Conservation (phyloP, 1,140 invertebrate genomes). For the Drosophila arizonae region DNA sequence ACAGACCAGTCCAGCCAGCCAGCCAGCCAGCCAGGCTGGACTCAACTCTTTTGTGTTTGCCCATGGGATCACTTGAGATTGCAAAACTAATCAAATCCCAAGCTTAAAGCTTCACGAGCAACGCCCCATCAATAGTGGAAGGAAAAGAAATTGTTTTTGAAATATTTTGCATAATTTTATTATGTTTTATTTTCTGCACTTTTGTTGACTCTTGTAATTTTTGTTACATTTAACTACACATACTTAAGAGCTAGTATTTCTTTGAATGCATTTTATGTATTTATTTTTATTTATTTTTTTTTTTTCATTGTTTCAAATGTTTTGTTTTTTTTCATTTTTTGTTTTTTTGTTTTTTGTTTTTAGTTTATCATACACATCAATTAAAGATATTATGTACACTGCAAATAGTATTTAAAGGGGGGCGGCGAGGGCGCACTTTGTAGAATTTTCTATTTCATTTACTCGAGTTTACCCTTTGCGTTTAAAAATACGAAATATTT, state of each 20-base stretch:
- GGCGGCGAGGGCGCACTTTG: neutral
- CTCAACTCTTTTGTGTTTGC: slow-evolving; percentile 12
- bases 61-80: slow-evolving; percentile 27
- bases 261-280: slow-evolving; percentile 44
- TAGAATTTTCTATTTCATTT: slow-evolving; percentile 8
- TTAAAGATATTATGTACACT: slow-evolving; percentile 48
- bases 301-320: slow-evolving; percentile 21
- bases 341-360: neutral
- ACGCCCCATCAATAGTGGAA: slow-evolving; percentile 11
- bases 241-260: slow-evolving; percentile 64
- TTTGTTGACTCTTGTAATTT: slow-evolving; percentile 63
- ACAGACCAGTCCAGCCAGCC: too few relatives aligned
- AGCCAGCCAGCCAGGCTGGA: neutral
- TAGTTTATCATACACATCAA: slow-evolving; percentile 37
- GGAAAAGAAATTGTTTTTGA: neutral
- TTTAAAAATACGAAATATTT: slow-evolving; percentile 63
- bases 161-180: slow-evolving; percentile 76
- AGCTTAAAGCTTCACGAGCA: slow-evolving; percentile 13
- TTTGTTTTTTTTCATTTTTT: slow-evolving; percentile 31
- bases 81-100: slow-evolving; percentile 42
- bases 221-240: slow-evolving; percentile 79
- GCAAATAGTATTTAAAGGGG: slow-evolving; percentile 8
- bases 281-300: slow-evolving; percentile 34
- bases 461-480: slow-evolving; percentile 36
- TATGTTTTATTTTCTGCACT: slow-evolving; percentile 61